Percentiles rank a stretch among this genome's conserved stretches.
phyloP scores from a whole-genome alignment of 2,888 invertebrate genomes.

The Ochropleura plecta region DNA sequence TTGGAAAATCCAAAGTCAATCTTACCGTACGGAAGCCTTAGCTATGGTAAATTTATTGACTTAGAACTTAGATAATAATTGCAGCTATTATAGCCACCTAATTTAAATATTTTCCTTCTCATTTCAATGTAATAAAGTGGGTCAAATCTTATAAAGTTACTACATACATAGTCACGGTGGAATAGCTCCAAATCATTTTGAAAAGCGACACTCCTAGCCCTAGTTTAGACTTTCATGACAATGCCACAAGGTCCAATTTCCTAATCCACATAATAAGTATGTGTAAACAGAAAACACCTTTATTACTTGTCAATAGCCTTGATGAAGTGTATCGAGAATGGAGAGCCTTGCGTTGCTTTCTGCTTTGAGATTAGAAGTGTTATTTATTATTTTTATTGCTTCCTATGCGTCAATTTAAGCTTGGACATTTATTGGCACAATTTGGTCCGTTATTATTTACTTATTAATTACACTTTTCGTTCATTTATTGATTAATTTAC shows the following conservation, averaged over 20 bases:
- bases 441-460: neutral
- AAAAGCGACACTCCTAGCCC: conserved; percentile 44
- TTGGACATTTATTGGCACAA: neutral
- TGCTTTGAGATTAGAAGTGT: neutral
- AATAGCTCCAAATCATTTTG: conserved; percentile 27
- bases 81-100: no score
- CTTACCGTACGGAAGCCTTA: conserved; percentile 4
- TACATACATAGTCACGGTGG: conserved; percentile 18
- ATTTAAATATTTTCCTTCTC: neutral
- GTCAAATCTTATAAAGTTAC: conserved; percentile 1
- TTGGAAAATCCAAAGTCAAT: conserved; percentile 22
- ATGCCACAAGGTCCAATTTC: conserved; percentile 44
- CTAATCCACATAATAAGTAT: conserved; percentile 18
- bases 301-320: conserved; percentile 34
- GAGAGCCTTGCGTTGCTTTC: conserved; percentile 2
- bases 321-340: conserved; percentile 18
- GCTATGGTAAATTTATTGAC: neutral
- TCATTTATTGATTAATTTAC: no score
- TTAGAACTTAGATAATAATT: neutral
- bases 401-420: conserved; percentile 2
- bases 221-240: conserved; percentile 39
- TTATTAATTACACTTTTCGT: no score
- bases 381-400: neutral
- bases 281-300: conserved; percentile 43
- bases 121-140: neutral